Conservation (phyloP, 2,797 vertebrate species). For the Xiphorhynchus erythropygius region DNA sequence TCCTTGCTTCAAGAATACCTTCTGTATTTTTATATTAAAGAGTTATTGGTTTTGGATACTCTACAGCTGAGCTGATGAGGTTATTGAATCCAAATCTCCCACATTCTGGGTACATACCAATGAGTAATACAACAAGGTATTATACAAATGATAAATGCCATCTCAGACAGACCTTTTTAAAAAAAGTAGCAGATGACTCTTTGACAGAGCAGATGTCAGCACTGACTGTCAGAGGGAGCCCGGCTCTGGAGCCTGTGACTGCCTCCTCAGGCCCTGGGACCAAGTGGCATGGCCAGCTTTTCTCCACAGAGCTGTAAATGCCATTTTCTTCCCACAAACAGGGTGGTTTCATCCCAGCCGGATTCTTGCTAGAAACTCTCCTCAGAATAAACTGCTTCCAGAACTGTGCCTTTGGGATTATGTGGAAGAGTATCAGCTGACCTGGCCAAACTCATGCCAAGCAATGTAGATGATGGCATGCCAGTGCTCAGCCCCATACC, state of each 20-base stretch:
- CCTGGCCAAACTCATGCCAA: background rate
- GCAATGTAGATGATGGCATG: background rate
- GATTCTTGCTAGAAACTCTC: background rate
- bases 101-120: background rate
- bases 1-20: background rate
- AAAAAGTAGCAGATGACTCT: background rate
- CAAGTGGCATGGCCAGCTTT: fast-evolving
- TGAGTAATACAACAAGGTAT: background rate
- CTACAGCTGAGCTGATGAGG: background rate
- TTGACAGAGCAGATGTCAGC: background rate
- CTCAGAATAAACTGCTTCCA: fast-evolving
- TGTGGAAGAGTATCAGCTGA: background rate
- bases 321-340: background rate
- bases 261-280: background rate
- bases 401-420: background rate
- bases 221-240: background rate
- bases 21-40: slow-evolving; percentile 35
- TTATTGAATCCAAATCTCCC: slow-evolving; percentile 5
- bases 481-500: background rate
- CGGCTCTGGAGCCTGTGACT: background rate
- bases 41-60: slow-evolving; percentile 1
- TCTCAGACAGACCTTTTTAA: background rate
- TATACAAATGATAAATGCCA: background rate
- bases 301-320: background rate
- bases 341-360: background rate